Base-by-base conservation (phyloP, 92 coral and sea anemone genomes). In the Plumapathes pennacea region DNA sequence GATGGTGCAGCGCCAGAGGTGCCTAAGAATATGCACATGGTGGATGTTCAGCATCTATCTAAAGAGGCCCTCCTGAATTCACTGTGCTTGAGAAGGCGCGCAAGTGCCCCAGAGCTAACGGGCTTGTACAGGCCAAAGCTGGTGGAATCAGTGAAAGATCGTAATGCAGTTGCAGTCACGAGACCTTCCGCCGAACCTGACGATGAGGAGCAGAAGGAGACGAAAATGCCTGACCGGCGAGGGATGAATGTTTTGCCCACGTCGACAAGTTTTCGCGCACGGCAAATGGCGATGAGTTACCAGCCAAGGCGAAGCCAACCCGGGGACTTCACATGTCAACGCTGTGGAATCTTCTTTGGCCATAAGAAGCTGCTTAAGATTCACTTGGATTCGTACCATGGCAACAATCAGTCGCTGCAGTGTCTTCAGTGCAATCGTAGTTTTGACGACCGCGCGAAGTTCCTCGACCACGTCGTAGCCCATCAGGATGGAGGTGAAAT, bases 331-430 rank as follows among this genome's bases (percentile, higher is more conserved):
- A 66, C 76, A 9, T 88, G 96, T 43, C 80, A 80, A 4, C 90
- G 66, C 45, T 88, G 96, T 37, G 90, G 90, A 17, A 69, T 88
- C 24, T 80, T 66, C 44, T 88, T 88, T 40, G 90, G 83, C 20
- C 96, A 88, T 69, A 88, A 88, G 55, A 88, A 88, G 22, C 84
- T 88, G 15, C 77, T 77, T 43, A 88, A 88, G 66, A 88, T 88
- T 47, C 96, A 88, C 50, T 51, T 88, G 54, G 96, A 88, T 41
- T 79, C 90, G 58, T 88, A 88, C 47, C 96, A 88, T 42, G 96
- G 96, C 31, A 56, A 83, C 19, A 53, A 63, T 10, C 85, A 79
- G 38, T 72, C 57, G 10, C 83, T 85, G 54, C 69, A 75, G 62
- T 88, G 96, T 54, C 74, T 84, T 22, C 86, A 74, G 26, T 88